phyloP scores from a whole-genome alignment of 1,140 invertebrate genomes.

The Drosophila truncata region DNA sequence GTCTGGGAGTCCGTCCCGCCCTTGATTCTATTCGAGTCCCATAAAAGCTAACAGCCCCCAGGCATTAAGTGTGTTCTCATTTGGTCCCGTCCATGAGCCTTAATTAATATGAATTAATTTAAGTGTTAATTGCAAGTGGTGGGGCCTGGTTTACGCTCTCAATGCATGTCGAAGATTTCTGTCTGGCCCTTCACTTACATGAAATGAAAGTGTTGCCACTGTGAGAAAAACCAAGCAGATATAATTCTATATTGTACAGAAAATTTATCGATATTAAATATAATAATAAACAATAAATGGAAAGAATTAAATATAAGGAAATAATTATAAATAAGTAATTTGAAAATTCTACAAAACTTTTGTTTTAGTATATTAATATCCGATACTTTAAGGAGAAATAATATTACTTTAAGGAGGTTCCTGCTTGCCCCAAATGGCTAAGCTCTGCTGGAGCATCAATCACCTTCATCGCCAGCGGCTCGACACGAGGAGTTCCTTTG shows the following conservation, averaged over 20 bases:
- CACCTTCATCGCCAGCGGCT: slow-evolving; percentile 30
- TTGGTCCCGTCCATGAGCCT: slow-evolving; percentile 59
- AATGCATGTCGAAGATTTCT: slow-evolving; percentile 47
- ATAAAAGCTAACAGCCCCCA: slow-evolving; percentile 70
- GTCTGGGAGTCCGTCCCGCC: slow-evolving; percentile 34
- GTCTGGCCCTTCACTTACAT: slow-evolving; percentile 35
- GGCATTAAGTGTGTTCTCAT: slow-evolving; percentile 81
- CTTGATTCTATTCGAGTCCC: slow-evolving; percentile 33
- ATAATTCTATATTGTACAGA: neutral
- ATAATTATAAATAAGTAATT: no score
- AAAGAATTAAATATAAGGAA: no score
- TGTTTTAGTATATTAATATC: neutral
- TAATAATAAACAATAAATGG: neutral
- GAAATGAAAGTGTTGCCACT: slow-evolving; percentile 64
- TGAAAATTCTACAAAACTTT: no score
- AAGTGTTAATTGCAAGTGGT: slow-evolving; percentile 82
- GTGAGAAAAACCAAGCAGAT: slow-evolving; percentile 17
- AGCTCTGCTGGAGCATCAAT: slow-evolving; percentile 48
- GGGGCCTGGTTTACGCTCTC: slow-evolving; percentile 54
- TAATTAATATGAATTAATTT: slow-evolving; percentile 84
- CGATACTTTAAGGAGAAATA: neutral
- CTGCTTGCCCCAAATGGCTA: neutral
- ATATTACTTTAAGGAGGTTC: neutral
- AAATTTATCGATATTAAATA: neutral
- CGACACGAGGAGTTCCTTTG: slow-evolving; percentile 27